Evolutionary conservation across 2,113 vertebrate species (phyloP), one percentile per base, ranked within the genome.

Genomic region (Cettia cetti): DNA sequence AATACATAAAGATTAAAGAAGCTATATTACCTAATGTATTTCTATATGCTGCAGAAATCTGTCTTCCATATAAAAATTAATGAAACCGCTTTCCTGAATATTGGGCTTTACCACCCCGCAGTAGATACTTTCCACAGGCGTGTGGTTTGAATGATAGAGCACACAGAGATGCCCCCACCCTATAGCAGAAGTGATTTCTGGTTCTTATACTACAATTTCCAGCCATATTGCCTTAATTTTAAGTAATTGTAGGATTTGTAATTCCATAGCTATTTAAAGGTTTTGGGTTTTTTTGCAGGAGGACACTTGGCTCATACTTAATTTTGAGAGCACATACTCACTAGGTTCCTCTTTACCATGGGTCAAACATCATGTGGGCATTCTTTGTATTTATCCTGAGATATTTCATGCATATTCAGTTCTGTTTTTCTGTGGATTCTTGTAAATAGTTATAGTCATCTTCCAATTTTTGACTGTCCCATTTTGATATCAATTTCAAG

Each of bases 1-100:
- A 65, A 85, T 87, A 63, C 35, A 63, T 52, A 76, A 93, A 92
- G 87, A 90, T 84, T 64, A 82, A 92, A 82, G 65, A 94, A 92
- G 37, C 63, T 86, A 11, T 92, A 86, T 86, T 68, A 50, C 49
- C 61, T 61, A 80, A 79, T 74, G 20, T 68, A 47, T 49, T 86
- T 91, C 49, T 89, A n/a, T 70, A 72, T 89, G 22, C 45, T 71
- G 64, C 60, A 60, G 53, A 75, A 76, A 78, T 87, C 40, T 31
- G 26, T 85, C 76, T 68, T 88, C 72, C 59, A 13, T 45, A 49
- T 64, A 87, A 85, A 96, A 88, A 80, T 19, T 72, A 93, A 74
- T 7, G 6, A 69, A 86, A 47, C 4, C 10, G 31, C 31, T 82
- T 91, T 86, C 30, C 19, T 1, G 1, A 63, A 24, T 63, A 81